Evolutionary conservation across 2,113 vertebrate species (phyloP), one percentile per base, ranked within the genome.

Genomic region (Cheilinus undulatus): DNA sequence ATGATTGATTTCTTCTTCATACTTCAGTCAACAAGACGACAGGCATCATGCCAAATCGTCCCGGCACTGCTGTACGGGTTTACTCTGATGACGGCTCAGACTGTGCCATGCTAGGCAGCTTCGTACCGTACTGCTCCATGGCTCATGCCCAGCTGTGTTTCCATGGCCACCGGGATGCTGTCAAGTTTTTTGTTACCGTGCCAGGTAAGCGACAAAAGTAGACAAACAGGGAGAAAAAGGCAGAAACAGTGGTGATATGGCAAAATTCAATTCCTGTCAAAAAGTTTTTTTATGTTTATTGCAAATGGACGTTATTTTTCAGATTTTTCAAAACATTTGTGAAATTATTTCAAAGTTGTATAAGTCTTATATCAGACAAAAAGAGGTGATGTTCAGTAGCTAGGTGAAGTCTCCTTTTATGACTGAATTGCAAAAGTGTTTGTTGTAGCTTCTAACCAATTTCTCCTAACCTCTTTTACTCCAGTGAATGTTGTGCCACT

Each of bases 111-210:
- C 45, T 86, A 4, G 94, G 95, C 78, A 96, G 94, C 80, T 97
- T 95, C 76, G 98, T 99, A 76, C 98, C 98, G 0, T 99, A 98
- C 92, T 99, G 98, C 91, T 99, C 97, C 85, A 99, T 99, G 98
- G 97, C 97, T 13, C 97, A 99, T 56, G 98, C 98, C 45, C 98
- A 99, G 83, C 96, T 99, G 81, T 99, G 98, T 76, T 99, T 99
- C 93, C 97, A 99, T 0, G 98, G 98, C 22, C 98, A 99, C 80
- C 94, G 96, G 0, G 97, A 99, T 13, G 97, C 97, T 0, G 97
- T 99, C 86, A 99, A 99, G 84, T 99, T 99, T 86, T 99, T 99
- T 0, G 97, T 95, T 30, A 96, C 97, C 0, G 97, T 99, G 78
- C 97, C 97, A 92, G 98, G 98, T 98, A 68, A 60, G 36, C 4